Evolutionary conservation across 2,888 invertebrate species (phyloP).

Genomic region (Sesia bembeciformis): DNA sequence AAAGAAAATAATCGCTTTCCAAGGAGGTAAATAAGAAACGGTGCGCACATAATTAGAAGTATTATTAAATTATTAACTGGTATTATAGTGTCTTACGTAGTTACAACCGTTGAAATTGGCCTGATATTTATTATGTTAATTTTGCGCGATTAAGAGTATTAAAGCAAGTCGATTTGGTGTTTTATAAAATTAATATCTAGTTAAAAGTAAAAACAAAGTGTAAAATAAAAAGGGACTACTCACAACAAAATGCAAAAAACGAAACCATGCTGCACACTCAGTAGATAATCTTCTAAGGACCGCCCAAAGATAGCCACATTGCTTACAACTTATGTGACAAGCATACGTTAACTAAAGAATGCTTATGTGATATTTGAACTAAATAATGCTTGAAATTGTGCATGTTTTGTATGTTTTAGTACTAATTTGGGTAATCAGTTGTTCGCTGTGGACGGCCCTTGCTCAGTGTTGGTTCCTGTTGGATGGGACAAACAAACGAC

Average conservation of each 20-base stretch:
- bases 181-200: too few species aligned
- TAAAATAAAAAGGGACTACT: constrained; percentile 46
- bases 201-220: constrained; percentile 7
- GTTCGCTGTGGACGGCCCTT: constrained; percentile 56
- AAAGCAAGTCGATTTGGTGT: too few species aligned
- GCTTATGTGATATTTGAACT: too few species aligned
- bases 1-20: too few species aligned
- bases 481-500: constrained; percentile 55
- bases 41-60: too few species aligned
- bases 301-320: constrained; percentile 20
- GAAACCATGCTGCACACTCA: constrained; percentile 60
- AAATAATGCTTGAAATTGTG: constrained; percentile 1
- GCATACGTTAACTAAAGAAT: too few species aligned
- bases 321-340: not conserved
- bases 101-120: too few species aligned
- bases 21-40: too few species aligned
- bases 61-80: too few species aligned
- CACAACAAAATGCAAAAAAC: constrained; percentile 70
- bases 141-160: too few species aligned
- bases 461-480: constrained; percentile 68
- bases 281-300: constrained; percentile 48
- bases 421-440: constrained; percentile 40
- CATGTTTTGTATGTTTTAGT: constrained; percentile 5
- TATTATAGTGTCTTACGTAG: too few species aligned
- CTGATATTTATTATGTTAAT: too few species aligned